Conservation (phyloP, 2,797 vertebrate genomes). For the Pipistrellus pygmaeus region DNA sequence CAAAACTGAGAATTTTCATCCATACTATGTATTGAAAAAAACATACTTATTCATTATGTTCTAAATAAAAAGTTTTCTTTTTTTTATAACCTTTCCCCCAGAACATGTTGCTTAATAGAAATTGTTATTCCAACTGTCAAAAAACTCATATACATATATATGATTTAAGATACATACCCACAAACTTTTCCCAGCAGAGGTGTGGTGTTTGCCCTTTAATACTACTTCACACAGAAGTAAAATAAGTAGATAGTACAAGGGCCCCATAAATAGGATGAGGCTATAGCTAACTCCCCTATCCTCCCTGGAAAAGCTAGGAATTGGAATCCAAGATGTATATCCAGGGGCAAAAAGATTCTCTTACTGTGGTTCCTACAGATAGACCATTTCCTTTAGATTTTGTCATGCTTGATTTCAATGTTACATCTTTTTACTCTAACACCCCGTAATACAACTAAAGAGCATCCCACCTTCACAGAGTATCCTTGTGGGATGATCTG, state of each 20-base stretch:
- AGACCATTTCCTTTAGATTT: neutral
- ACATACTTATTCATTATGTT: neutral
- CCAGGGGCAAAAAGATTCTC: neutral
- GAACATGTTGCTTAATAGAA: neutral
- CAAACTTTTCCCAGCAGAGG: neutral
- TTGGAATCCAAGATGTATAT: neutral
- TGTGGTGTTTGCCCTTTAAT: neutral
- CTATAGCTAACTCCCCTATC: neutral
- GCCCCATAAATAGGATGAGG: neutral
- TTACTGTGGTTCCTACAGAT: neutral
- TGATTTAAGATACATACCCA: neutral
- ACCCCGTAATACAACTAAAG: neutral
- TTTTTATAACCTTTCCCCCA: constrained; percentile 41
- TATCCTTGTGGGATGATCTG: neutral
- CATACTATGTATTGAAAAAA: neutral
- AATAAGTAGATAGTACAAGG: neutral
- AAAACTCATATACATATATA: neutral
- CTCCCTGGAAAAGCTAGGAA: neutral
- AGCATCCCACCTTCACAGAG: neutral
- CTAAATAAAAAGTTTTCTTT: neutral
- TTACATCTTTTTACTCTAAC: neutral
- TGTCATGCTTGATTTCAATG: neutral
- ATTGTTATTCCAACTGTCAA: neutral
- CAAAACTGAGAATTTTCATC: constrained; percentile 41
- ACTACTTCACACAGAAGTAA: neutral